These are phyloP conservation scores for Camponotus floridanus DNA, from an alignment of 1,140 invertebrate genomes.

Conservation along the genomic window DNA sequence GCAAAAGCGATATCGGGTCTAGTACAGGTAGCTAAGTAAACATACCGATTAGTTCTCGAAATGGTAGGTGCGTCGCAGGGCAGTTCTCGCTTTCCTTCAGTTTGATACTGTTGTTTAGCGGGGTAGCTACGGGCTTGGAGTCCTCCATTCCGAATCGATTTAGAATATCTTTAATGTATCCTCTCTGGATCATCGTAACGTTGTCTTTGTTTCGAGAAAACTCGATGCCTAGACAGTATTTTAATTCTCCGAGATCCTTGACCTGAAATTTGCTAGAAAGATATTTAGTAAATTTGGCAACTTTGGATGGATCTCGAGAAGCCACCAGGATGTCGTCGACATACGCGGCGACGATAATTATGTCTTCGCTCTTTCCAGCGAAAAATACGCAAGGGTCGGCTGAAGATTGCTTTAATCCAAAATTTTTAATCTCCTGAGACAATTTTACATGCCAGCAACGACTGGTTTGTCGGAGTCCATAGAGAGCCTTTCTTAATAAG, in stretches of 20 bases:
- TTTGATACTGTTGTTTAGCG: neutral
- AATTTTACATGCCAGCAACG: neutral
- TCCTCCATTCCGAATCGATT: constrained; percentile 8
- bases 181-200: neutral
- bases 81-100: neutral
- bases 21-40: neutral
- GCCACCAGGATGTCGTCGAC: neutral
- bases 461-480: neutral
- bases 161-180: neutral
- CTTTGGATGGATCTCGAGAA: neutral
- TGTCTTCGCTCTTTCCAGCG: neutral
- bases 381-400: neutral
- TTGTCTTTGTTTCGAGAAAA: neutral
- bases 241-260: neutral
- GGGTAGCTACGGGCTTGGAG: neutral
- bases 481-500: neutral
- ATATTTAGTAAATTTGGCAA: neutral
- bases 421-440: neutral
- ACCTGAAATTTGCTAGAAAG: neutral
- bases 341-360: neutral
- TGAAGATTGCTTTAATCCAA: neutral
- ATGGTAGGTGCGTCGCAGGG: neutral
- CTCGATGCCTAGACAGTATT: constrained; percentile 10
- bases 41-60: neutral
- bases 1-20: constrained; percentile 12